These are phyloP conservation scores for Nomada fucata DNA, from an alignment of 2,888 invertebrate species.

Conservation along the genomic window DNA sequence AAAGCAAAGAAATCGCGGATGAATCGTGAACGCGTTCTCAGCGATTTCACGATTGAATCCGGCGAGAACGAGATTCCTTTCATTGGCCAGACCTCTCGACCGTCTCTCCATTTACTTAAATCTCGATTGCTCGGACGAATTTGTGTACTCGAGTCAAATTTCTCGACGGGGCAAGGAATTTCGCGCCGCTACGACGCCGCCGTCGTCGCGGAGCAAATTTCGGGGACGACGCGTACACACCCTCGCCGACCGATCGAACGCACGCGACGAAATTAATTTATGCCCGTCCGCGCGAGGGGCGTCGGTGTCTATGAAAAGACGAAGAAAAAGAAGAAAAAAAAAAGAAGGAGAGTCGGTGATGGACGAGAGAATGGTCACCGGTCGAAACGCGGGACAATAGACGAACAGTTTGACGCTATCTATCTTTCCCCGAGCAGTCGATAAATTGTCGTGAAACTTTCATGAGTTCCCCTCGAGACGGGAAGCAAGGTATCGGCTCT, in stretches of 20 bases:
- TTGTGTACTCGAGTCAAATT: not conserved
- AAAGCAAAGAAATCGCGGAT: conserved; percentile 7
- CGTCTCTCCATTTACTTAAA: not conserved
- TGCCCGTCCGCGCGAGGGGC: conserved; percentile 26
- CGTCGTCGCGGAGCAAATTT: conserved; percentile 39
- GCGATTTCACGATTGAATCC: conserved; percentile 20
- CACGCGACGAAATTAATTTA: conserved; percentile 61
- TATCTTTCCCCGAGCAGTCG: not conserved
- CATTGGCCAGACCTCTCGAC: not conserved
- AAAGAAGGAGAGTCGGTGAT: conserved; percentile 15
- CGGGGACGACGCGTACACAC: conserved; percentile 41
- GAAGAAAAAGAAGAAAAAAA: not conserved
- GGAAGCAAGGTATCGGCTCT: not conserved
- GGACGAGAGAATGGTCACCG: conserved; percentile 15
- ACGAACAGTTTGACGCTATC: not conserved
- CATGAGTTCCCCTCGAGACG: not conserved
- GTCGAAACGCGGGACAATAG: conserved; percentile 3
- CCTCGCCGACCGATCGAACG: conserved; percentile 38
- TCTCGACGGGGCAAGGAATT: not conserved
- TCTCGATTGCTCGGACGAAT: not conserved
- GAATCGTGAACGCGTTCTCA: conserved; percentile 23
- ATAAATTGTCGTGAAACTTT: conserved; percentile 8
- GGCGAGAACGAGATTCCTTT: conserved; percentile 30
- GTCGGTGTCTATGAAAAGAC: conserved; percentile 5
- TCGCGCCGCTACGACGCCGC: too few species aligned